Evolutionary conservation across 1,140 invertebrate genomes (phyloP).

Genomic region (Vollenhovia emeryi): DNA sequence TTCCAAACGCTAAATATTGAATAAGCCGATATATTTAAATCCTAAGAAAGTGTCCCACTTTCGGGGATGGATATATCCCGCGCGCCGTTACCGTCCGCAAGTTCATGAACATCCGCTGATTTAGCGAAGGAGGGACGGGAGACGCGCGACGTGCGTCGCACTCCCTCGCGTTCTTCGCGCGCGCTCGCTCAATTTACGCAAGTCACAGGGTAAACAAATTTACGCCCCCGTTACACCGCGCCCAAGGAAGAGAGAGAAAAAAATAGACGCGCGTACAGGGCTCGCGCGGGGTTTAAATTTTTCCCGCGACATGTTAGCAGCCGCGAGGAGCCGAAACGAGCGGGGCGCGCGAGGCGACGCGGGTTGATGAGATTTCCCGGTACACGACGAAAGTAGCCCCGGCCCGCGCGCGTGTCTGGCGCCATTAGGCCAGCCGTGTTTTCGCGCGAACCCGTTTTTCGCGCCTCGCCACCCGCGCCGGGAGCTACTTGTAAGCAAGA

Average conservation of each 20-base stretch:
- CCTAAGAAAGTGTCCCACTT: constrained; percentile 13
- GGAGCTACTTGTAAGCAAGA: constrained; percentile 58
- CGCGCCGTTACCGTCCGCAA: neutral
- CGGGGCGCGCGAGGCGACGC: neutral
- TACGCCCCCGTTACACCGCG: constrained; percentile 44
- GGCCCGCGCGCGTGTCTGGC: constrained; percentile 40
- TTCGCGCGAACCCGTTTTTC: constrained; percentile 33
- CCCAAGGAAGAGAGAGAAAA: constrained; percentile 40
- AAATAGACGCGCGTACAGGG: constrained; percentile 2
- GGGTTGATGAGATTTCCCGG: constrained; percentile 48
- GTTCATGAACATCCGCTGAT: constrained; percentile 48
- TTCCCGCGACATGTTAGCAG: constrained; percentile 39
- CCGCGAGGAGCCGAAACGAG: constrained; percentile 23
- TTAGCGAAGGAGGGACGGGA: neutral
- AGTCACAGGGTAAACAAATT: constrained; percentile 38
- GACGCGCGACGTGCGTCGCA: neutral
- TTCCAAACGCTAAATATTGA: constrained; percentile 25
- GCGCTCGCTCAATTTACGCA: constrained; percentile 28
- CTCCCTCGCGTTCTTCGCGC: neutral
- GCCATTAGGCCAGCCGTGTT: constrained; percentile 45
- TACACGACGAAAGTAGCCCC: constrained; percentile 45
- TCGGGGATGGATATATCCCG: constrained; percentile 12
- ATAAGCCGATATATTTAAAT: constrained; percentile 30
- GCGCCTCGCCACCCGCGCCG: neutral
- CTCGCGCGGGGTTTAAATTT: constrained; percentile 17